Evolutionary conservation across 2,113 vertebrate species (phyloP).

Genomic region (Clarias batrachus): DNA sequence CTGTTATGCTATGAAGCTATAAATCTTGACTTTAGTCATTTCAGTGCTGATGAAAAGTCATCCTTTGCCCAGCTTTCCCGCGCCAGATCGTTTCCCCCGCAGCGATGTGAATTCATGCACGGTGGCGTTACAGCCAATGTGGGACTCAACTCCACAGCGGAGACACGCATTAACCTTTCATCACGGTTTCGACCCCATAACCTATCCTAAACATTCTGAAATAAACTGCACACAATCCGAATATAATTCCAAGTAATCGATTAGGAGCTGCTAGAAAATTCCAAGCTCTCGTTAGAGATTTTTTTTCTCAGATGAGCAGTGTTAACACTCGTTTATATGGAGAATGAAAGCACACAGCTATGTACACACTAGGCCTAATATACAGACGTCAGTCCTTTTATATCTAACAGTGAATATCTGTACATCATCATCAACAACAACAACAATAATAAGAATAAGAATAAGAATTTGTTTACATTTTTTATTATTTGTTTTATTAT

Average conservation of each 20-base stretch:
- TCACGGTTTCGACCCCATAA: slow-evolving; percentile 56
- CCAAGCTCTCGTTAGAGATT: slow-evolving; percentile 56
- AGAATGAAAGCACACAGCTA: neutral
- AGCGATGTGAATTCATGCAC: slow-evolving; percentile 1
- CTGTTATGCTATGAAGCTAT: neutral
- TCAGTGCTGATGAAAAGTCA: neutral
- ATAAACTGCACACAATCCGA: slow-evolving; percentile 49
- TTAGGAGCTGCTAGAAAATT: slow-evolving; percentile 49
- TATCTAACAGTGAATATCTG: neutral
- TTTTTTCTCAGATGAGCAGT: slow-evolving; percentile 51
- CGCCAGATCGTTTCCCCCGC: neutral
- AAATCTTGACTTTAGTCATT: neutral
- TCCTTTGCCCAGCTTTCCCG: neutral
- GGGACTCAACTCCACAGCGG: neutral
- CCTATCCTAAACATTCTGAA: neutral
- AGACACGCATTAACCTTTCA: neutral
- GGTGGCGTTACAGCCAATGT: neutral
- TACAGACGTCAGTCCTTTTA: neutral
- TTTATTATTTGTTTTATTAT: slow-evolving; percentile 19
- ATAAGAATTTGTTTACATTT: neutral
- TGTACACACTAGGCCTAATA: neutral
- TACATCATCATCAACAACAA: neutral
- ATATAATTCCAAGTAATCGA: slow-evolving; percentile 53
- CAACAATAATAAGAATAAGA: neutral
- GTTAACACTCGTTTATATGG: slow-evolving; percentile 47